phyloP scores from a whole-genome alignment of 2,797 vertebrate species.

The Scarus forsteni region DNA sequence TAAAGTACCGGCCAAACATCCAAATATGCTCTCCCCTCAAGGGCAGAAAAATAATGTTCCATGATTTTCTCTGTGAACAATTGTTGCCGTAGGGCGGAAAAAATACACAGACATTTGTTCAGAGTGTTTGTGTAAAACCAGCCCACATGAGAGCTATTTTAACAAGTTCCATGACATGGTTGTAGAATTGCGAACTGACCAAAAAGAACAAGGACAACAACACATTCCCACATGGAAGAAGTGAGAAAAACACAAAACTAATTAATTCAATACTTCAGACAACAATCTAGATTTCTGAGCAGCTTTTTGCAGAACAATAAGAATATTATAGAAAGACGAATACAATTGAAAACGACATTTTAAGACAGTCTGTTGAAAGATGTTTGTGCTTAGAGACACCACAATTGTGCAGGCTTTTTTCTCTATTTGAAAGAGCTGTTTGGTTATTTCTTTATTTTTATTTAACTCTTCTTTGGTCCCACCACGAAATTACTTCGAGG shows the following conservation, averaged over 20 bases:
- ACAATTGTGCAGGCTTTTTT: background rate
- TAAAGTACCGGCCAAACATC: slow-evolving; percentile 69
- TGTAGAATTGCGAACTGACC: slow-evolving; percentile 33
- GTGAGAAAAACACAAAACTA: slow-evolving; percentile 41
- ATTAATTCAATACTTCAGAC: slow-evolving; percentile 21
- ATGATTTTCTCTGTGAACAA: slow-evolving; percentile 68
- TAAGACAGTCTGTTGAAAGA: background rate
- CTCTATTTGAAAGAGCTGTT: slow-evolving; percentile 2
- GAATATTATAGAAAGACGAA: background rate
- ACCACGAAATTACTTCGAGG: background rate
- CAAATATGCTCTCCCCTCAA: slow-evolving; percentile 65
- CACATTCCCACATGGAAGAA: slow-evolving; percentile 9
- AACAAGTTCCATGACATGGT: slow-evolving; percentile 33
- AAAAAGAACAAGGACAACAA: slow-evolving; percentile 45
- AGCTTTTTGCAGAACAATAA: slow-evolving; percentile 42
- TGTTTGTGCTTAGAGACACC: background rate
- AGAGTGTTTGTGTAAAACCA: slow-evolving; percentile 47
- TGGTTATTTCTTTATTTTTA: slow-evolving; percentile 3
- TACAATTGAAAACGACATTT: background rate
- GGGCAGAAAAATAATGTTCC: slow-evolving; percentile 54
- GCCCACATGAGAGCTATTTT: slow-evolving; percentile 45
- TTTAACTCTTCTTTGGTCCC: background rate
- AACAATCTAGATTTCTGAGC: slow-evolving; percentile 32
- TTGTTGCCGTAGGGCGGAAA: slow-evolving; percentile 56
- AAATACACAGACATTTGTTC: slow-evolving; percentile 52